Evolutionary conservation across 2,113 vertebrate genomes (phyloP).

Genomic region (Sakesphorus luctuosus): DNA sequence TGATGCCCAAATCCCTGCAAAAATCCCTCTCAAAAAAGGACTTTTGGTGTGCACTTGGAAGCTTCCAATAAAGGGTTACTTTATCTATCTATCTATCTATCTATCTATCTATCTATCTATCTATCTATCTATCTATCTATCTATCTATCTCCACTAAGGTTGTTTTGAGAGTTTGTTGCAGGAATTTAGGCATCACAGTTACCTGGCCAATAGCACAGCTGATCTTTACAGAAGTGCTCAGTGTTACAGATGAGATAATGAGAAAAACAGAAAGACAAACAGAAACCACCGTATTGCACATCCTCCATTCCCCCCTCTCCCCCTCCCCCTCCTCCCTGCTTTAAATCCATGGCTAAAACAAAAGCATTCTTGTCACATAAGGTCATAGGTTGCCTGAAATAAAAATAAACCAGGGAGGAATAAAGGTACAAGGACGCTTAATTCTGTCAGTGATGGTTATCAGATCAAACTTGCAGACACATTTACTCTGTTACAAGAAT

Average conservation of each 20-base stretch:
- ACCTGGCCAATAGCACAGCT: not conserved
- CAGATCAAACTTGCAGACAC: not conserved
- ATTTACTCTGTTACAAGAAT: not conserved
- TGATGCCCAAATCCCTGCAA: no score
- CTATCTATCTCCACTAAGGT: no score
- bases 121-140: no score
- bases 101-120: no score
- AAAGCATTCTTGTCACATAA: conserved; percentile 32
- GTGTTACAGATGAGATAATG: not conserved
- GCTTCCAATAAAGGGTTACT: no score
- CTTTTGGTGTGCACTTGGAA: no score
- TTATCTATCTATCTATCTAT: no score
- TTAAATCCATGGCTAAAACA: conserved; percentile 6
- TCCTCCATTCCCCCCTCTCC: not conserved
- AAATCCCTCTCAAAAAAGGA: no score
- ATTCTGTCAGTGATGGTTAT: not conserved
- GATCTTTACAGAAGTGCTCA: not conserved
- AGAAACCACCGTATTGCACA: not conserved
- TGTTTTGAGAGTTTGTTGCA: no score
- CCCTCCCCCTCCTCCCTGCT: no score
- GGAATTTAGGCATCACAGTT: not conserved
- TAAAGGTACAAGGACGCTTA: not conserved
- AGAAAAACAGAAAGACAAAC: conserved; percentile 20
- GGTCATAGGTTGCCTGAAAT: not conserved
- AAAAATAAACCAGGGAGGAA: conserved; percentile 9